Percentiles rank a stretch among this genome's conserved stretches.
Conservation (phyloP, 2,797 vertebrate species). For the Gephyroberyx darwinii region DNA sequence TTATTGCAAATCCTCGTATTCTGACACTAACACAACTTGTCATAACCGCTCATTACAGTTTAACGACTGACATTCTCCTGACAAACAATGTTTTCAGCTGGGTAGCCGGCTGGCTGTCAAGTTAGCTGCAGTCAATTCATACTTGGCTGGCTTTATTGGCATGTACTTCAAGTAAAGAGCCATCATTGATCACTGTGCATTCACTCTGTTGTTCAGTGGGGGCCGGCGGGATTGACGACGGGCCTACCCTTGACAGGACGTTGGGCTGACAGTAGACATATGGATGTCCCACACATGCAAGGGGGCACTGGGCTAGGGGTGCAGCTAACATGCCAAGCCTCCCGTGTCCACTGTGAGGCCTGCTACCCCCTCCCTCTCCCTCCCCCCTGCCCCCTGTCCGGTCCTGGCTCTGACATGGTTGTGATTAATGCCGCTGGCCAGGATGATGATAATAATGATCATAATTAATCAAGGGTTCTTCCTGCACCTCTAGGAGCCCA, state of each 20-base stretch:
- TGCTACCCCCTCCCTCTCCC: conserved; percentile 17
- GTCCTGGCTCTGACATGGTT: conserved; percentile 67
- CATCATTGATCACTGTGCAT: conserved; percentile 68
- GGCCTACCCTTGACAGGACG: conserved; percentile 63
- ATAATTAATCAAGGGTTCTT: conserved; percentile 85
- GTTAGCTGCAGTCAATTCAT: conserved; percentile 74
- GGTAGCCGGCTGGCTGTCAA: conserved; percentile 65
- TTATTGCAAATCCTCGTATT: conserved; percentile 56
- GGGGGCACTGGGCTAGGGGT: conserved; percentile 43
- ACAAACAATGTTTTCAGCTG: conserved; percentile 66
- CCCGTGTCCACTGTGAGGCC: conserved; percentile 48
- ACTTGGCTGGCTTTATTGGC: conserved; percentile 73
- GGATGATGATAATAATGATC: conserved; percentile 84
- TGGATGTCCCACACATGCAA: conserved; percentile 52
- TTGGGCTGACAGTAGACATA: conserved; percentile 65
- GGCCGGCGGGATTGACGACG: conserved; percentile 57
- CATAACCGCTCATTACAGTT: conserved; percentile 66
- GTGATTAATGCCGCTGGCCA: conserved; percentile 80
- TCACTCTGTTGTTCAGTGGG: conserved; percentile 59
- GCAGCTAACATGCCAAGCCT: conserved; percentile 63
- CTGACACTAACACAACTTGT: conserved; percentile 66
- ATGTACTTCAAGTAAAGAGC: conserved; percentile 67
- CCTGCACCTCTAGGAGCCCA: conserved; percentile 79
- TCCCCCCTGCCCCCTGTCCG: conserved; percentile 54
- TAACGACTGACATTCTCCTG: conserved; percentile 62